Conservation (phyloP, 2,797 vertebrate species). For the Emys orbicularis region DNA sequence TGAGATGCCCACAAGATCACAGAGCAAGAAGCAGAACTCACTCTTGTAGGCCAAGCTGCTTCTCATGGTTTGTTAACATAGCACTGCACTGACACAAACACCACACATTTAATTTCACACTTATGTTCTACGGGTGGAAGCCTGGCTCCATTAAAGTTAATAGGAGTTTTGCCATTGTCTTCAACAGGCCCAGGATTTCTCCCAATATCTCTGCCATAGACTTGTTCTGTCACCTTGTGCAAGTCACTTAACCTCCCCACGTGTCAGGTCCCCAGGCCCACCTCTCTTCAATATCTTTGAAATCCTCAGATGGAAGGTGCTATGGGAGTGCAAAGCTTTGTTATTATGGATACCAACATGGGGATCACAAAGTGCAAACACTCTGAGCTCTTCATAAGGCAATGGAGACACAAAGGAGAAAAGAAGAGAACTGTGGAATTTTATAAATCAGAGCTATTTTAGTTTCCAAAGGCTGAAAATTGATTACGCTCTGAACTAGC, state of each 20-base stretch:
- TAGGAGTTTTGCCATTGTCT: not conserved
- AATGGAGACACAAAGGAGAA: accelerated
- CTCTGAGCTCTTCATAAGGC: not conserved
- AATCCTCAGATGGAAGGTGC: not conserved
- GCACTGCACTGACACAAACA: accelerated
- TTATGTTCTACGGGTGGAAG: not conserved
- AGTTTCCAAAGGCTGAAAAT: not conserved
- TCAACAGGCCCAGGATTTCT: not conserved
- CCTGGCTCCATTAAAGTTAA: not conserved
- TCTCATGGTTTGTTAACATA: accelerated
- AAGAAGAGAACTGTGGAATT: not conserved
- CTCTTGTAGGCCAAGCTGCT: not conserved
- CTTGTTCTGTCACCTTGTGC: not conserved
- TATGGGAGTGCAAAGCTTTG: accelerated
- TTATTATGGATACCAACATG: not conserved
- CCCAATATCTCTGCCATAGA: not conserved
- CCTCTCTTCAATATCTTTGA: not conserved
- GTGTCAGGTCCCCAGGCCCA: not conserved
- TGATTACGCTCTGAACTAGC: not conserved
- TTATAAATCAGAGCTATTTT: constrained; percentile 21
- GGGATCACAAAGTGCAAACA: not conserved
- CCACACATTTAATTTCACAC: accelerated
- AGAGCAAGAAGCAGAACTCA: not conserved
- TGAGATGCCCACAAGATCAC: not conserved
- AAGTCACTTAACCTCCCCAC: not conserved